Percentiles rank a stretch among this genome's conserved stretches.
Evolutionary conservation across 2,113 vertebrate species (phyloP).

Genomic region (Apodemus speciosus): DNA sequence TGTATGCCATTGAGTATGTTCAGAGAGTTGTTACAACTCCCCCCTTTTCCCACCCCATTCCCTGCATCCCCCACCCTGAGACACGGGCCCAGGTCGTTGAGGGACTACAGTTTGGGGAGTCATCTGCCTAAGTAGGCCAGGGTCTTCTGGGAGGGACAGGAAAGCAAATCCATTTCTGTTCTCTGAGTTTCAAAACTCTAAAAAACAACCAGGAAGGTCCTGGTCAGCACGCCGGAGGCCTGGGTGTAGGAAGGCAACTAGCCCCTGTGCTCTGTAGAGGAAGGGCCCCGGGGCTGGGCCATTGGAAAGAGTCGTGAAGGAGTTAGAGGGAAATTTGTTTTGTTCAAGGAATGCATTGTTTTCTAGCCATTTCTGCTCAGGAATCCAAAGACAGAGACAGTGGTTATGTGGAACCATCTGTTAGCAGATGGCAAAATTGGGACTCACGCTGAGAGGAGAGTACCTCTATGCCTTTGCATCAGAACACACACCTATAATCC

Average conservation of each 20-base stretch:
- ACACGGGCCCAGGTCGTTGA: not conserved
- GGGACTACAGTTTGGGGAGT: not conserved
- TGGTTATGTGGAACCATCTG: not conserved
- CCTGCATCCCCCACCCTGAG: not conserved
- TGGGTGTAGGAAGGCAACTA: not conserved
- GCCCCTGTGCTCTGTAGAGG: not conserved
- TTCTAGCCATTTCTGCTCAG: not conserved
- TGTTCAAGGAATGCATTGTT: not conserved
- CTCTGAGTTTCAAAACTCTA: not conserved
- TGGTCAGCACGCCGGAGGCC: not conserved
- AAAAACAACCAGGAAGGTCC: not conserved
- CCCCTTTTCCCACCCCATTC: too few species aligned
- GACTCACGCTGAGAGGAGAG: not conserved
- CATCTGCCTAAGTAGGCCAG: slow-evolving; percentile 19
- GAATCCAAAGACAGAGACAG: not conserved
- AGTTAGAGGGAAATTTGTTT: not conserved
- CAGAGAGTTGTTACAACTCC: not conserved
- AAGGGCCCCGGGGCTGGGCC: not conserved
- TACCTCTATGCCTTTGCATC: not conserved
- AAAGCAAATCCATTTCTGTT: not conserved
- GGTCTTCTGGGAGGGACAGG: not conserved
- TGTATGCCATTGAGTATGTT: not conserved
- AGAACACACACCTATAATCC: not conserved
- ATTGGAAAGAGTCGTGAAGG: not conserved
- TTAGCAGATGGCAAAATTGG: not conserved